A percentile compares a stretch with the other conserved stretches of the same genome.
These are phyloP conservation scores for Muraenolepis orangiensis DNA, from an alignment of 2,797 vertebrate genomes.

Conservation along the genomic window DNA sequence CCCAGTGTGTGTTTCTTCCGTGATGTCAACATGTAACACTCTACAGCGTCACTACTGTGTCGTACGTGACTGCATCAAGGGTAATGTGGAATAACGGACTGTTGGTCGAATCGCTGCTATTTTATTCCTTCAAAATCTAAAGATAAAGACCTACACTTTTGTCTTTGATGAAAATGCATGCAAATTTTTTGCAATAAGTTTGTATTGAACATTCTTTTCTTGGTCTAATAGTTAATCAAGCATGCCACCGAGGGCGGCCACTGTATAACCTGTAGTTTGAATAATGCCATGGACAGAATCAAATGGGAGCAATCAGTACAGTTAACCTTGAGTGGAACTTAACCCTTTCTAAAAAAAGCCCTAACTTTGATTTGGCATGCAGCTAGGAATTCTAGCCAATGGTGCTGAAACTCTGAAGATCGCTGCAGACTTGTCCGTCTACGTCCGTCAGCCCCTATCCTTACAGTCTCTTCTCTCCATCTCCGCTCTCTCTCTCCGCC, in stretches of 20 bases:
- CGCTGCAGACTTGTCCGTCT: constrained; percentile 61
- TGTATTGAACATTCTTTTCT: constrained; percentile 39
- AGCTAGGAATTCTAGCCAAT: constrained; percentile 55
- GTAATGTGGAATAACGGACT: not conserved
- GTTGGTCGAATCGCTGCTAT: not conserved
- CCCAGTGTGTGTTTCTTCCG: constrained; percentile 5
- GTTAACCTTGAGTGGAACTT: constrained; percentile 68
- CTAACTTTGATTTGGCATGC: constrained; percentile 65
- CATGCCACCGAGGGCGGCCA: constrained; percentile 6
- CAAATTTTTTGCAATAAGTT: not conserved
- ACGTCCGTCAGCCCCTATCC: constrained; percentile 40
- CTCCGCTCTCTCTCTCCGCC: constrained; percentile 45
- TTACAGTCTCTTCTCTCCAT: not conserved
- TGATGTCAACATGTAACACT: not conserved
- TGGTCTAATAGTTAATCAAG: constrained; percentile 56
- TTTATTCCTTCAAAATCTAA: not conserved
- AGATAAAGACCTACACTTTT: not conserved
- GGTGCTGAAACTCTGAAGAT: constrained; percentile 59
- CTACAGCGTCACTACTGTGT: not conserved
- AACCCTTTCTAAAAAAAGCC: constrained; percentile 62
- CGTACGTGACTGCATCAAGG: not conserved
- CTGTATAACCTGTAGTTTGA: constrained; percentile 49
- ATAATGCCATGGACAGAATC: constrained; percentile 67
- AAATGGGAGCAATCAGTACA: constrained; percentile 67
- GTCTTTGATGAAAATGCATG: not conserved